Evolutionary conservation across 2,113 vertebrate species (phyloP), one percentile per base, ranked within the genome.

Genomic region (Astur gentilis): DNA sequence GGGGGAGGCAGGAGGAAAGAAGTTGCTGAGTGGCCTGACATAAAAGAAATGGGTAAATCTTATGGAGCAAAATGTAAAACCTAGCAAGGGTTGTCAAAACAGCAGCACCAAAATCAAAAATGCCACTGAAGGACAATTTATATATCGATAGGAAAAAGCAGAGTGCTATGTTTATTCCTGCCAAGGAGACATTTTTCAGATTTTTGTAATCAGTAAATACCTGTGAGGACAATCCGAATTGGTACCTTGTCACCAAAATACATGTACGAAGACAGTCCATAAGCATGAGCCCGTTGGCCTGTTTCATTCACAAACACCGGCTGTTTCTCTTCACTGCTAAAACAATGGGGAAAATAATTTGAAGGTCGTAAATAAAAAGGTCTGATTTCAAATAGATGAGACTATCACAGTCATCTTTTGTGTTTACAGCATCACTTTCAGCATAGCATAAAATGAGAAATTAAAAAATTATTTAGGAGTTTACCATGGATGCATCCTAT

Each of bases 41-140:
- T 47, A 14, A 70, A 89, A 87, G 31, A 72, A 64, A 15, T 8
- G 27, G 31, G n/a, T 54, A 55, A 61, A 66, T 70, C 32, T 81
- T n/a, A 23, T 0, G 0, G 31, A 67, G n/a, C 14, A 67, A 80
- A 52, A 61, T 40, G 20, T 34, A 47, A 50, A 86, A 69, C 26
- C 38, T 44, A 54, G 12, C n/a, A 81, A 81, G 34, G 10, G 8
- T 70, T 87, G 47, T 57, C 60, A 34, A 23, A 87, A 57, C 29
- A 73, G 50, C 32, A 64, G 47, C 55, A 44, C 13, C 3, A 10
- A 66, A 36, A 75, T 89, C 10, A 54, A 18, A 84, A 62, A 9
- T 78, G 67, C 38, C 2, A 6, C 38, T 1, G 1, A 67, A 75
- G 58, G n/a, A 17, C 23, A 67, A 22, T 50, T 34, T 60, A 29